Conservation (phyloP, 2,888 invertebrate species). For the Rhaphigaster nebulosa region DNA sequence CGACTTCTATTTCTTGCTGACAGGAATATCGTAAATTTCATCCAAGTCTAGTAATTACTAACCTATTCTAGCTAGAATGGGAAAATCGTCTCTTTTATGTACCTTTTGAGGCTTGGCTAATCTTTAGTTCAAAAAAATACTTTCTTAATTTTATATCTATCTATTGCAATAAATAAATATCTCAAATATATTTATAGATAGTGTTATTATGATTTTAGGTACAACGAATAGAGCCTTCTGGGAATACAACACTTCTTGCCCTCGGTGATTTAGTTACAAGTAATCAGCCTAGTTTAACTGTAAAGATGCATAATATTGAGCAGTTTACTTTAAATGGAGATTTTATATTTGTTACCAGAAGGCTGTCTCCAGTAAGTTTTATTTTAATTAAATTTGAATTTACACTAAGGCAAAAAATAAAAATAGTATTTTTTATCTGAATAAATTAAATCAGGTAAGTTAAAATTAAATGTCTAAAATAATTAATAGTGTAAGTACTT, state of each 20-base stretch:
- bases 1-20: too few species aligned
- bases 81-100: background rate
- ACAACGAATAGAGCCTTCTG: conserved; percentile 62
- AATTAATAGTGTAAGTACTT: background rate
- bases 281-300: conserved; percentile 66
- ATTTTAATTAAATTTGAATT: background rate
- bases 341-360: conserved; percentile 87
- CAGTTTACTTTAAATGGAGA: conserved; percentile 88
- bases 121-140: background rate
- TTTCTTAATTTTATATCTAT: too few species aligned
- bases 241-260: conserved; percentile 50
- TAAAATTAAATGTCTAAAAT: background rate
- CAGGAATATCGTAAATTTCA: too few species aligned
- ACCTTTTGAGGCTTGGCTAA: background rate
- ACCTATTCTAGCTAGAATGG: background rate
- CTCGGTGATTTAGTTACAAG: conserved; percentile 66
- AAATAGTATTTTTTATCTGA: background rate
- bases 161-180: background rate
- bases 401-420: background rate
- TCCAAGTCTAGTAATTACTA: too few species aligned
- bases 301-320: conserved; percentile 78
- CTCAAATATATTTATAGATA: background rate
- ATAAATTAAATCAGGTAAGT: background rate
- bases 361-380: conserved; percentile 67
- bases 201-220: conserved; percentile 52